Percentiles rank a stretch among this genome's conserved stretches.
Conservation (phyloP, 2,888 invertebrate species). For the Lithodes maja region DNA sequence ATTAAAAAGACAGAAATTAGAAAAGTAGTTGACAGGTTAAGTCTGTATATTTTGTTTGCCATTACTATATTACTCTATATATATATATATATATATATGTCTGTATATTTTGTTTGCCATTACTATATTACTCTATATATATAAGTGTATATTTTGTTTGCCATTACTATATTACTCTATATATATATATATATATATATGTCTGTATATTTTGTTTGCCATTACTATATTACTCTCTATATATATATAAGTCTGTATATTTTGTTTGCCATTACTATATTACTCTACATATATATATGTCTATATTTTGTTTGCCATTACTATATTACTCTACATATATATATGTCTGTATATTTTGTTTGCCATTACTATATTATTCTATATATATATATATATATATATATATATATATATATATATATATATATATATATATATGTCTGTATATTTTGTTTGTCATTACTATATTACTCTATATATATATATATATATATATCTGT, state of each 20-base stretch:
- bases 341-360: not conserved
- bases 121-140: not conserved
- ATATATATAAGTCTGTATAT: not conserved
- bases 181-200: constrained; percentile 25
- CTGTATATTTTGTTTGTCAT: too few species aligned
- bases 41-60: too few species aligned
- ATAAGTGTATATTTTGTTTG: not conserved
- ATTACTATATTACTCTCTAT: not conserved
- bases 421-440: not conserved
- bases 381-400: constrained; percentile 25
- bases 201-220: not conserved
- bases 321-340: not conserved
- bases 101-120: not conserved
- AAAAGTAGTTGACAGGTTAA: not conserved
- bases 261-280: not conserved
- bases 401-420: not conserved
- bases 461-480: too few species aligned
- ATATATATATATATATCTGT: too few species aligned
- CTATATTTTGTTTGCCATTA: not conserved
- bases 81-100: too few species aligned
- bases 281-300: not conserved
- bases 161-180: not conserved
- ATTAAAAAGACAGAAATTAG: not conserved
- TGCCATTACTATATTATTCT: not conserved
- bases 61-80: too few species aligned